These are phyloP conservation scores for Andrena chrysosceles DNA, from an alignment of 2,888 invertebrate genomes.

Conservation along the genomic window DNA sequence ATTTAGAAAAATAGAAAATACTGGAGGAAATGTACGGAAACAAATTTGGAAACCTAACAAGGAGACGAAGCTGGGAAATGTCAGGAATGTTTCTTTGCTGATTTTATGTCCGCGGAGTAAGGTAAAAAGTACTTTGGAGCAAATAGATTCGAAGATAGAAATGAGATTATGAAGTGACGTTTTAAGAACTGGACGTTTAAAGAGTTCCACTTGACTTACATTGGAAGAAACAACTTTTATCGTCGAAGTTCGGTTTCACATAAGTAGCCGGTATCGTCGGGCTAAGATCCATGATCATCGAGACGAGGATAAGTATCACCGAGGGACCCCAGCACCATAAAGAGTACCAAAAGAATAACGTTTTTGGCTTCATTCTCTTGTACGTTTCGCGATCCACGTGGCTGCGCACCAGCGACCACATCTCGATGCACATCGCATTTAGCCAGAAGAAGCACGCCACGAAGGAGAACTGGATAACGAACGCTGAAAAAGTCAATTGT, in stretches of 20 bases:
- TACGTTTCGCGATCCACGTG: conserved; percentile 71
- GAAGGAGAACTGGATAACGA: conserved; percentile 89
- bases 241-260: conserved; percentile 87
- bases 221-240: conserved; percentile 88
- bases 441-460: conserved; percentile 90
- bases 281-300: conserved; percentile 87
- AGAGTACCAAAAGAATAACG: conserved; percentile 87
- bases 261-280: conserved; percentile 88
- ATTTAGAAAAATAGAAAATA: too few species aligned
- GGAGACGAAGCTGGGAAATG: too few species aligned
- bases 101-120: too few species aligned
- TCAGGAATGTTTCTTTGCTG: too few species aligned
- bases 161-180: too few species aligned
- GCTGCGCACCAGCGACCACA: conserved; percentile 86
- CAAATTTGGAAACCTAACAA: too few species aligned
- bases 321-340: conserved; percentile 87
- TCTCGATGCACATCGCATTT: conserved; percentile 89
- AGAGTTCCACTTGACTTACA: conserved; percentile 85
- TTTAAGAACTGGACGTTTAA: not conserved
- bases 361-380: conserved; percentile 59
- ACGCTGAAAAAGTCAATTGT: conserved; percentile 86
- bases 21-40: too few species aligned
- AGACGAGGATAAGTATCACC: conserved; percentile 86
- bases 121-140: too few species aligned
- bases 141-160: too few species aligned